Conservation (phyloP, 1,140 invertebrate genomes). For the Drosophila sucinea region DNA sequence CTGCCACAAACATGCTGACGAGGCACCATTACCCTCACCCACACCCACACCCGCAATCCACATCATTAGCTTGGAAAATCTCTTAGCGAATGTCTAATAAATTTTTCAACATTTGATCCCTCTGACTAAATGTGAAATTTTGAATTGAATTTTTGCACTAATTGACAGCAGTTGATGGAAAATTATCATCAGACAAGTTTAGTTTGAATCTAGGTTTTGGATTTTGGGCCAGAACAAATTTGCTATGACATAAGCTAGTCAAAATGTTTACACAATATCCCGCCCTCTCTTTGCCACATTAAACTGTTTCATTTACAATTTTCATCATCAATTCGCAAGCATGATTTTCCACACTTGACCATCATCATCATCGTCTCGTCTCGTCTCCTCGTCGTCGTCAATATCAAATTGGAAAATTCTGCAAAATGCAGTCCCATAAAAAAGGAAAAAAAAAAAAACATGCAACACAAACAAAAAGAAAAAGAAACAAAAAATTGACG, state of each 20-base stretch:
- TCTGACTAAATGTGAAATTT: not conserved
- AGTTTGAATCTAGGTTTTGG: too few species aligned
- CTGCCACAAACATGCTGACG: conserved; percentile 37
- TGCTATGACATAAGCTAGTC: not conserved
- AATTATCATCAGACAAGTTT: conserved; percentile 42
- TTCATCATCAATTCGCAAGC: too few species aligned
- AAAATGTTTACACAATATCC: not conserved
- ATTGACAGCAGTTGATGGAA: conserved; percentile 35
- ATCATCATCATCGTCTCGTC: not conserved
- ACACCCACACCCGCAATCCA: conserved; percentile 30
- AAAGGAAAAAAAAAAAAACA: not conserved
- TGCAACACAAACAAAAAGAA: not conserved
- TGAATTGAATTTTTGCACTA: not conserved
- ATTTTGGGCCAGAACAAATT: not conserved
- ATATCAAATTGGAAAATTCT: conserved; percentile 10
- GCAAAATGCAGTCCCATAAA: not conserved
- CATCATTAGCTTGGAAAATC: conserved; percentile 46
- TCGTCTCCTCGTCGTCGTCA: not conserved
- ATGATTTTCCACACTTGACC: not conserved
- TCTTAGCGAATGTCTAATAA: not conserved
- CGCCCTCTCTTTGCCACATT: too few species aligned
- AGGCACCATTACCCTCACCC: not conserved
- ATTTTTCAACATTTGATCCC: conserved; percentile 16
- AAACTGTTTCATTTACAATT: too few species aligned
- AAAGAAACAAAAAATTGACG: not conserved